Base-by-base conservation (phyloP, 2,888 invertebrate species). In the Exocentrus adspersus region DNA sequence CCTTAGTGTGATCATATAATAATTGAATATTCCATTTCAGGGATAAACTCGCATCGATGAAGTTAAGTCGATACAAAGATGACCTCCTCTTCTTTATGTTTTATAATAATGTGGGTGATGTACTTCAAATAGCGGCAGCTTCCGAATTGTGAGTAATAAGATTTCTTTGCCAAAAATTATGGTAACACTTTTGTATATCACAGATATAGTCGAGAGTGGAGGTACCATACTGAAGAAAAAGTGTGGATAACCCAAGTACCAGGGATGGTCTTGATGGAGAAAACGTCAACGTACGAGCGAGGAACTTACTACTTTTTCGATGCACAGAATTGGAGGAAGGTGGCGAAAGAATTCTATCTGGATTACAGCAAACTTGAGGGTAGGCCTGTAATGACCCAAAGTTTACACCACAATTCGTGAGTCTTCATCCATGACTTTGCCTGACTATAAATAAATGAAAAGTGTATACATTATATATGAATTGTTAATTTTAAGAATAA, bases 281-380 rank as follows among this genome's bases (percentile, higher is more conserved):
- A 98, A 85, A 97, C 96, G 72, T 90, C 91, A 78, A 94, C 94
- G 75, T 98, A 96, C 85, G 98, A 99, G 87, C 90, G 97, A 81
- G 98, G 98, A 86, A 98, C 97, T 79, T 99, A 99, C 87, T 98
- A 96, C 87, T 97, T 97, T 86, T 99, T 99, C 84, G 99, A 99
- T 86, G 96, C 96, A 81, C 94, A 95, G 85, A 97, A 94, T 85
- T 99, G 99, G 98, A 89, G 98, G 83, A 98, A 98, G 88, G 73
- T 73, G 82, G 92, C 97, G 81, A 98, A 98, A 86, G 98, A 98
- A 86, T 97, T 99, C 88, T 93, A 95, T 86, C 88, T 99, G 85
- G 98, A 99, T 86, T 98, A 98, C 88, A 96, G 95, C 86, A 97
- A 98, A 87, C 88, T 99, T 84, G 98, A 99, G 87, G 97, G 94